Conservation (phyloP, 1,140 invertebrate species). For the Drosophila micromelanica region DNA sequence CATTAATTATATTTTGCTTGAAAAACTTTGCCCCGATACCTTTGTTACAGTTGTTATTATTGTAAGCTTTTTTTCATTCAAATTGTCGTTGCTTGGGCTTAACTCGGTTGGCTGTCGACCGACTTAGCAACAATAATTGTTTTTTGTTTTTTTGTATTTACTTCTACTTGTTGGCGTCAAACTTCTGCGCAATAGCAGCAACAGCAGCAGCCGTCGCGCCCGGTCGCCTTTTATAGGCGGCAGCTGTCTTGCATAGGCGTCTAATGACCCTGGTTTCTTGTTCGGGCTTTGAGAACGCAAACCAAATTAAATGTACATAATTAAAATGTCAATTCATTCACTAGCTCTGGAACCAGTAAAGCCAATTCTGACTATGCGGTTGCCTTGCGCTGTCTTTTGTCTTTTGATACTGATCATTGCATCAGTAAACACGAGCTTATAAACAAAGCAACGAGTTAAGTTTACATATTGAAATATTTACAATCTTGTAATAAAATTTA, state of each 20-base stretch:
- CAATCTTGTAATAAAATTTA: no score
- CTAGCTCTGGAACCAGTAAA: slow-evolving; percentile 2
- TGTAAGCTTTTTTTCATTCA: not conserved
- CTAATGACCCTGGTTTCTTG: slow-evolving; percentile 51
- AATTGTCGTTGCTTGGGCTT: not conserved
- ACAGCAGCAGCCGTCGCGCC: slow-evolving; percentile 22
- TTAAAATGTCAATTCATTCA: slow-evolving; percentile 49
- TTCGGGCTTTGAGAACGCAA: slow-evolving; percentile 28
- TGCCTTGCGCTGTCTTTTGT: not conserved
- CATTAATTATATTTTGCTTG: no score
- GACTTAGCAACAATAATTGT: slow-evolving; percentile 51
- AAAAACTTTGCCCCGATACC: no score
- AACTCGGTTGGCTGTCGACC: slow-evolving; percentile 9
- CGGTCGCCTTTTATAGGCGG: slow-evolving; percentile 55
- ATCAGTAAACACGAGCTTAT: not conserved
- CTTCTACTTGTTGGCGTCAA: slow-evolving; percentile 44
- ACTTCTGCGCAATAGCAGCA: slow-evolving; percentile 48
- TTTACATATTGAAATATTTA: not conserved
- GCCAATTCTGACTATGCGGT: not conserved
- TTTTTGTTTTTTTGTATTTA: slow-evolving; percentile 12
- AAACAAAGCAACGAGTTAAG: not conserved
- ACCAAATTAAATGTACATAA: slow-evolving; percentile 31
- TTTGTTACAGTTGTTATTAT: not conserved
- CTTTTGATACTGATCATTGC: slow-evolving; percentile 2
- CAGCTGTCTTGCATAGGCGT: slow-evolving; percentile 41